phyloP scores from a whole-genome alignment of 2,797 vertebrate species.

The Pipistrellus pipistrellus region DNA sequence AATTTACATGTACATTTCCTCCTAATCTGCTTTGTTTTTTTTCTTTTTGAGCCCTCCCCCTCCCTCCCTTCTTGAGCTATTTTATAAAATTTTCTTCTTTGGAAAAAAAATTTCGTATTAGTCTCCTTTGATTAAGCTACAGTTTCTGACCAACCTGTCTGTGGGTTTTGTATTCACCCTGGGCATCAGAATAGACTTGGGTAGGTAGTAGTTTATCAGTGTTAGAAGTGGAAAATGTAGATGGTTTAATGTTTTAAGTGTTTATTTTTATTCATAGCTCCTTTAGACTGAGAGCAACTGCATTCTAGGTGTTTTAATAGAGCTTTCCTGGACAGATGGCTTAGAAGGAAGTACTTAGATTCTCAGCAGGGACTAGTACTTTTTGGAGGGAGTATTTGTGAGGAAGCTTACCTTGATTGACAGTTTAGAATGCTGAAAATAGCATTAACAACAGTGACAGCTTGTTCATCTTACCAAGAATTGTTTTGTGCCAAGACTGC shows the following conservation, averaged over 20 bases:
- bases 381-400: conserved; percentile 70
- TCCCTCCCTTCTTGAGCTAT: neutral
- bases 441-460: conserved; percentile 50
- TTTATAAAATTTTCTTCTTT: conserved; percentile 18
- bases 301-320: conserved; percentile 70
- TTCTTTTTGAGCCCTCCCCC: neutral
- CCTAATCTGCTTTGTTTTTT: conserved; percentile 54
- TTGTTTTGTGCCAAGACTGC: conserved; percentile 57
- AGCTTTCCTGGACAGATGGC: conserved; percentile 75
- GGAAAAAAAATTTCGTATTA: neutral
- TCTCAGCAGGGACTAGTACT: conserved; percentile 71
- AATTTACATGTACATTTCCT: conserved; percentile 56
- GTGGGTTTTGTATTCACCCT: conserved; percentile 57
- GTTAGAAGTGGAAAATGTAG: conserved; percentile 41
- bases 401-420: conserved; percentile 63
- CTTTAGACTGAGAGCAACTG: conserved; percentile 53
- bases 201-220: conserved; percentile 25
- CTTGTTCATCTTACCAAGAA: conserved; percentile 74
- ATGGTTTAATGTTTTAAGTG: conserved; percentile 25
- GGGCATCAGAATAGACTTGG: neutral
- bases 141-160: neutral
- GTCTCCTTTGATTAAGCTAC: conserved; percentile 52
- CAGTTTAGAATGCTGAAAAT: conserved; percentile 75
- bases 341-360: conserved; percentile 74
- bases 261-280: conserved; percentile 63